Percentiles rank a stretch among this genome's conserved stretches.
phyloP scores from a whole-genome alignment of 1,140 invertebrate species.

The Triops cancriformis region DNA sequence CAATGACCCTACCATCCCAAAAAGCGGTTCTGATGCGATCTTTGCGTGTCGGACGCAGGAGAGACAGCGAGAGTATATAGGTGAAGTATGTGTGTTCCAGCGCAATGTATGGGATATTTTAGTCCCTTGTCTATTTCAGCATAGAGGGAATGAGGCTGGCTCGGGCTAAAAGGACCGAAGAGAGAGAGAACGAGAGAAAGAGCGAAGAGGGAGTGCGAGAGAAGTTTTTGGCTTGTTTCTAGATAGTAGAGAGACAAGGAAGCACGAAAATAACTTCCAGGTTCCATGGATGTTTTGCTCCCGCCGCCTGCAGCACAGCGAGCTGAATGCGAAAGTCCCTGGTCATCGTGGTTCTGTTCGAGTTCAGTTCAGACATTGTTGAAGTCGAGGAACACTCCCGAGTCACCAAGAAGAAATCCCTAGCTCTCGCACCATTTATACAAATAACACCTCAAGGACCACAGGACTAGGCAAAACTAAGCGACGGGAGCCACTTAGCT shows the following conservation, averaged over 20 bases:
- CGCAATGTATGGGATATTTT: neutral
- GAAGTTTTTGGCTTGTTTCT: neutral
- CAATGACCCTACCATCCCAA: neutral
- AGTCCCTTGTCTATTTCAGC: constrained; percentile 6
- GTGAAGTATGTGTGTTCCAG: neutral
- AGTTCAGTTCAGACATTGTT: neutral
- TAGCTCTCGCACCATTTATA: neutral
- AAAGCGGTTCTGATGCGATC: neutral
- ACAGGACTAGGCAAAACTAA: neutral
- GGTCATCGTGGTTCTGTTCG: neutral
- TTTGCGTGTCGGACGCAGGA: neutral
- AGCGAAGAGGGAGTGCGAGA: neutral
- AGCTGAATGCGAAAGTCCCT: neutral
- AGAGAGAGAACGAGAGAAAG: too few relatives aligned
- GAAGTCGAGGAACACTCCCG: neutral
- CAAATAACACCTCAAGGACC: neutral
- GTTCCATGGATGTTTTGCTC: constrained; percentile 4
- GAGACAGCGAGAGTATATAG: too few relatives aligned
- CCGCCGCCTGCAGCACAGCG: neutral
- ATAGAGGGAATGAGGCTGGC: neutral
- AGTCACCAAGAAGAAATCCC: neutral
- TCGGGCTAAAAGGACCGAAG: neutral
- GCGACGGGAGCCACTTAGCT: neutral
- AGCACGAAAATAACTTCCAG: constrained; percentile 13
- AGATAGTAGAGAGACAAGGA: constrained; percentile 1